Evolutionary conservation across 2,888 invertebrate species (phyloP).

Genomic region (Galerucella pusilla): DNA sequence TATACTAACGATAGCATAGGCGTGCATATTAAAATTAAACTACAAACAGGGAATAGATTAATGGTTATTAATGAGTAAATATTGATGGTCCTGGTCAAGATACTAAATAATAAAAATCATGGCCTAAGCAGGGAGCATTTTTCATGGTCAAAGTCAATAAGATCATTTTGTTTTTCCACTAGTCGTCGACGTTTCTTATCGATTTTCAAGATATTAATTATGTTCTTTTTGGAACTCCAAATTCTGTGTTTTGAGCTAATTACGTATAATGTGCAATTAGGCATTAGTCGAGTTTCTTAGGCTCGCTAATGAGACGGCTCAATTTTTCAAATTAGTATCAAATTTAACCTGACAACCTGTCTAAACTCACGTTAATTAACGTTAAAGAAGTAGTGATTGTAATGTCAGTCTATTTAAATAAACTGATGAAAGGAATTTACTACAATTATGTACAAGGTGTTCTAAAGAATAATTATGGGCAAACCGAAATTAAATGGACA

Average conservation of each 20-base stretch:
- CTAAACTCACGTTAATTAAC: not conserved
- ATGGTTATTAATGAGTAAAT: too few relatives aligned
- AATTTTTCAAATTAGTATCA: conserved; percentile 1
- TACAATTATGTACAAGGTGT: not conserved
- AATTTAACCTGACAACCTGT: not conserved
- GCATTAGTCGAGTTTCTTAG: not conserved
- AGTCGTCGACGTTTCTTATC: conserved; percentile 10
- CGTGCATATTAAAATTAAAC: too few relatives aligned
- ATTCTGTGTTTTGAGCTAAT: conserved; percentile 6
- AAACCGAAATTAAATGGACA: not conserved
- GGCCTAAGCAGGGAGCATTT: too few relatives aligned
- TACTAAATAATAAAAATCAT: too few relatives aligned
- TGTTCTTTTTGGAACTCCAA: not conserved
- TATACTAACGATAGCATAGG: too few relatives aligned
- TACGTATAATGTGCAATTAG: conserved; percentile 2
- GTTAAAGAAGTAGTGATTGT: not conserved
- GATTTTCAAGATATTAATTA: too few relatives aligned
- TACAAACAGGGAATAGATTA: too few relatives aligned
- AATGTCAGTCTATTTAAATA: not conserved
- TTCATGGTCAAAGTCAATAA: too few relatives aligned
- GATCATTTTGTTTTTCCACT: too few relatives aligned
- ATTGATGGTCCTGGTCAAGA: too few relatives aligned
- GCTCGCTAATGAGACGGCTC: conserved; percentile 6
- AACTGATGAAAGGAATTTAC: not conserved
- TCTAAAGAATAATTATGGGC: not conserved